These are phyloP conservation scores for Ivindomyrus marchei DNA, from an alignment of 2,113 vertebrate species.

Conservation along the genomic window DNA sequence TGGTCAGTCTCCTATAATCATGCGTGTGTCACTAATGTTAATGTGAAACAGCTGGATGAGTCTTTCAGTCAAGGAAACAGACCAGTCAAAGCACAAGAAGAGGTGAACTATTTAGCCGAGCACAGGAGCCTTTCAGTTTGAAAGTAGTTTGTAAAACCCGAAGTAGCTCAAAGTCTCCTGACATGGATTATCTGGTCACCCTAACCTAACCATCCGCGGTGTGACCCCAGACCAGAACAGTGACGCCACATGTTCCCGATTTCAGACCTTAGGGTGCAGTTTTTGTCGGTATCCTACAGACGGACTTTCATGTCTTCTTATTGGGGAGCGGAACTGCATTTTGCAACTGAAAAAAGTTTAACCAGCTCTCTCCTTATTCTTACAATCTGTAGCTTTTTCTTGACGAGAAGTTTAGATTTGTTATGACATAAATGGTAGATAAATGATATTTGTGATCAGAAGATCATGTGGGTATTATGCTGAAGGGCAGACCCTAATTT, in stretches of 20 bases:
- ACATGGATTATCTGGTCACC: no score
- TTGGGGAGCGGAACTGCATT: background rate
- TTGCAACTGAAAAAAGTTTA: background rate
- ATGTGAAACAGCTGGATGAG: no score
- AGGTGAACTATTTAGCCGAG: no score
- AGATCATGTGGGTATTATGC: background rate
- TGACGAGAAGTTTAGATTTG: background rate
- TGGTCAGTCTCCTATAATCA: no score
- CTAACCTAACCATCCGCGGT: background rate
- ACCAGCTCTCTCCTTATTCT: background rate
- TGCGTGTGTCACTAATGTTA: no score
- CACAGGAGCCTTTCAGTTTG: no score
- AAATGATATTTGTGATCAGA: background rate
- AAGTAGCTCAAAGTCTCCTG: no score
- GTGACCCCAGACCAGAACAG: background rate
- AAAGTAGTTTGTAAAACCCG: no score
- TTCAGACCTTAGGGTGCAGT: background rate
- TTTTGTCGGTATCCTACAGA: background rate
- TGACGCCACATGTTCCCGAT: background rate
- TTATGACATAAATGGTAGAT: background rate
- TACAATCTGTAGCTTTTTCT: background rate
- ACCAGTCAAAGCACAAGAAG: no score
- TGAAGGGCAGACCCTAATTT: background rate
- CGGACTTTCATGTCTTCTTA: background rate
- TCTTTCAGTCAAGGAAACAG: no score